Evolutionary conservation across 2,888 invertebrate species (phyloP), one percentile per base, ranked within the genome.

Genomic region (Chamaedrilus cognettii): DNA sequence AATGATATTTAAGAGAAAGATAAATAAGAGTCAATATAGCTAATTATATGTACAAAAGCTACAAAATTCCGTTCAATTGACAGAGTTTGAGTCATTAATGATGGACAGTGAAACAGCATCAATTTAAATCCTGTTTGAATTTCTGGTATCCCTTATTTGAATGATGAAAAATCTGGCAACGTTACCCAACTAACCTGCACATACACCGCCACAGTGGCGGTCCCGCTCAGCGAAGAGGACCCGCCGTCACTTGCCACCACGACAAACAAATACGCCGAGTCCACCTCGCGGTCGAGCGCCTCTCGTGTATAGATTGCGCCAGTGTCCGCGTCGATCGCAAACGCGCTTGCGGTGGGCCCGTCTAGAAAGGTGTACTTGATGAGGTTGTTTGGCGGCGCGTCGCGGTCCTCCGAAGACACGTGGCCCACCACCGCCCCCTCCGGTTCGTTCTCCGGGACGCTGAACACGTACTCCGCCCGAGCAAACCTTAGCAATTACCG

Each of bases 401-500:
- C 73, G 15, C 31, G 26, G 65, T 73, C 73, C 1, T 55, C 61
- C 34, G 73, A 72, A 0, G 66, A 51, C 2, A 73, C 72, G 4
- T 26, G 35, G 30, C 73, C 73, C 35, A 73, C 70, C 11, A 35
- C 30, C 1, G 65, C 65, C n/a, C 67, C 66, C 1, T 90, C 84
- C 1, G 68, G 61, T 26, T 70, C 65, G 60, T 71, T 70, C 52
- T 75, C 75, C 28, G 64, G 30, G 11, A 73, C 69, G 61, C 68
- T 68, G 57, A 74, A 69, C 4, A 65, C 49, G 59, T 72, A 70
- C 33, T 51, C 51, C 30, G 30, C 49, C 2, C 62, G 50, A 23
- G 50, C 49, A n/a, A n/a, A n/a, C n/a, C n/a, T n/a, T n/a, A n/a
- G n/a, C n/a, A n/a, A n/a, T n/a, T n/a, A n/a, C n/a, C n/a, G n/a